Conservation (phyloP, 2,888 invertebrate species). For the Lamellibrachia columna region DNA sequence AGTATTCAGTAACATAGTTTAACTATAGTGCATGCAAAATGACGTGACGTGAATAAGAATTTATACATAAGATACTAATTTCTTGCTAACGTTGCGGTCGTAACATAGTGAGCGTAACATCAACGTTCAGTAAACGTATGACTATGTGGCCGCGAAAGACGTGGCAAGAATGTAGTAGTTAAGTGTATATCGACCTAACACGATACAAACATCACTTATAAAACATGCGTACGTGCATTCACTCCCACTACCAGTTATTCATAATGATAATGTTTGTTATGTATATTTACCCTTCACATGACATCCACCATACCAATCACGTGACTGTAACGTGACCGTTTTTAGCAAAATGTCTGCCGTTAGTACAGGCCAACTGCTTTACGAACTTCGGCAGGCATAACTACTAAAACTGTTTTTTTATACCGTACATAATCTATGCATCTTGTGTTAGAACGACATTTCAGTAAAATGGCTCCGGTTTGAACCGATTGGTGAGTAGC, state of each 20-base stretch:
- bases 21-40: background rate
- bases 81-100: background rate
- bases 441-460: background rate
- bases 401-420: background rate
- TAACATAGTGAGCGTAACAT: background rate
- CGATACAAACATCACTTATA: background rate
- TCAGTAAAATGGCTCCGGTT: background rate
- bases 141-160: background rate
- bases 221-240: background rate
- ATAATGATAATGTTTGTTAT: background rate
- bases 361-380: background rate
- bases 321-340: background rate
- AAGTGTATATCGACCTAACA: background rate
- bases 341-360: background rate
- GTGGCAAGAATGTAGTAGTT: background rate
- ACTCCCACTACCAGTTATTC: background rate
- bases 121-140: background rate
- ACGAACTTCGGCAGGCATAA: background rate
- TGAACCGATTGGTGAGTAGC: background rate
- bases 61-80: background rate
- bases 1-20: background rate
- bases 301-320: background rate
- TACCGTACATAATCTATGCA: background rate
- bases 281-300: background rate
- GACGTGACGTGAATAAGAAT: background rate